These are phyloP conservation scores for Eumaeus atala DNA, from an alignment of 1,140 invertebrate species.

Conservation along the genomic window DNA sequence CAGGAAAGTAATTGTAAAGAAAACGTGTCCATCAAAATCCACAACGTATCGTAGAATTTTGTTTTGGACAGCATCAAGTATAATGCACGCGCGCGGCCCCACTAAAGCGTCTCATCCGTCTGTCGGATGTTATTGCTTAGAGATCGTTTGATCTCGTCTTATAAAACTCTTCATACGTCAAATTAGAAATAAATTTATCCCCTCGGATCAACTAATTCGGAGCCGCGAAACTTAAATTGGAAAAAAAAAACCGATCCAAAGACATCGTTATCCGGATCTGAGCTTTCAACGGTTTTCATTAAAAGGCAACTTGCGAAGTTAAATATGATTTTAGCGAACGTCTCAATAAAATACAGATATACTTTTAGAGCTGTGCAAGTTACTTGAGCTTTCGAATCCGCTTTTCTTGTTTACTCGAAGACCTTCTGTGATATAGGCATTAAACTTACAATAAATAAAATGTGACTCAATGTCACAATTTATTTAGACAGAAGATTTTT, in stretches of 20 bases:
- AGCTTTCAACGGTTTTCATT: conserved; percentile 1
- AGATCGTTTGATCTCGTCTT: conserved; percentile 55
- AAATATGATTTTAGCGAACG: conserved; percentile 1
- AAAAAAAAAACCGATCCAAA: conserved; percentile 24
- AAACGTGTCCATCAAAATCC: background rate
- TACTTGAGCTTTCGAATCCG: background rate
- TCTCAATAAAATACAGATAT: conserved; percentile 3
- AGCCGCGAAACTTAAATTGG: conserved; percentile 16
- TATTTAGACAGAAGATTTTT: too few relatives aligned
- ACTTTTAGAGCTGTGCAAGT: background rate
- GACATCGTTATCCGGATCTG: background rate
- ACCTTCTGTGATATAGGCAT: too few relatives aligned
- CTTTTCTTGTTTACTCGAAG: too few relatives aligned
- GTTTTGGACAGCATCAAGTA: conserved; percentile 22
- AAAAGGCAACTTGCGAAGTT: background rate
- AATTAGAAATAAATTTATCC: conserved; percentile 33
- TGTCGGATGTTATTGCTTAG: conserved; percentile 48
- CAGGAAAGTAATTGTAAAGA: too few relatives aligned
- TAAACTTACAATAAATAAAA: too few relatives aligned
- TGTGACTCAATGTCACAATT: too few relatives aligned
- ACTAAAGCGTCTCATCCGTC: conserved; percentile 36
- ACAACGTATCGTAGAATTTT: conserved; percentile 16
- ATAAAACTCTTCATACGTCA: conserved; percentile 40
- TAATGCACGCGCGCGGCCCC: conserved; percentile 30
- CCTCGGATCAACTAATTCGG: conserved; percentile 17